Conservation (phyloP, 2,113 vertebrate species). For the Austrofundulus limnaeus region DNA sequence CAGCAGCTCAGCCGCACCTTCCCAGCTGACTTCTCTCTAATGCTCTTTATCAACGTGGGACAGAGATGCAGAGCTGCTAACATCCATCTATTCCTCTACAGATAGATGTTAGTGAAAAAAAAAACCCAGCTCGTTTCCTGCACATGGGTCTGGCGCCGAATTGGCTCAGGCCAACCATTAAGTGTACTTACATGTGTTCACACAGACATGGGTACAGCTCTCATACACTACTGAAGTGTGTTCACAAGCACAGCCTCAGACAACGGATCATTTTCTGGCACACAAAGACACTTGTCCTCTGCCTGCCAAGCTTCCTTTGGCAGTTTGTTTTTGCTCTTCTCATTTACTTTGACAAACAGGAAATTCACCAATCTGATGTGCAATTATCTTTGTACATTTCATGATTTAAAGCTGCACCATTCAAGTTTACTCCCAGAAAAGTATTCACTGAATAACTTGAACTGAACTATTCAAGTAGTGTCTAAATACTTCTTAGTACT, state of each 20-base stretch:
- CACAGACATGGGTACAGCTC: constrained; percentile 8
- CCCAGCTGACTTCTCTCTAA: constrained; percentile 13
- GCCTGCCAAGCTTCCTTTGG: constrained; percentile 1
- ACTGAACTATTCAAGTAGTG: too few relatives aligned
- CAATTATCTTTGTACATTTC: not conserved
- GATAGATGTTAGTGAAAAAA: not conserved
- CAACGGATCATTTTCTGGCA: constrained; percentile 4
- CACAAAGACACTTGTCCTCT: constrained; percentile 12
- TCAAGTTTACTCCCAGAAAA: not conserved
- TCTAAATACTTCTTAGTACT: too few relatives aligned
- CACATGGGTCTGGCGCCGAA: not conserved
- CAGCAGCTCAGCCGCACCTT: constrained; percentile 3
- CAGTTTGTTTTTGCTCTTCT: not conserved
- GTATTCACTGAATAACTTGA: too few relatives aligned
- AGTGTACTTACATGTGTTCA: constrained; percentile 3
- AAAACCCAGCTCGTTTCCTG: not conserved
- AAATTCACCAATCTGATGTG: not conserved
- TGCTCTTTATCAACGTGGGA: constrained; percentile 26
- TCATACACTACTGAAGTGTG: not conserved
- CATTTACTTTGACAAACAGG: not conserved
- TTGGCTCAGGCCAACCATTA: constrained; percentile 6
- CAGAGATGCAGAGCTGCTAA: constrained; percentile 11
- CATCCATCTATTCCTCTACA: constrained; percentile 5
- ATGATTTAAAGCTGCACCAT: not conserved
- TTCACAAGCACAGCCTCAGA: not conserved